These are phyloP conservation scores for Parasteatoda lunata DNA, from an alignment of 2,888 invertebrate species.

Conservation along the genomic window DNA sequence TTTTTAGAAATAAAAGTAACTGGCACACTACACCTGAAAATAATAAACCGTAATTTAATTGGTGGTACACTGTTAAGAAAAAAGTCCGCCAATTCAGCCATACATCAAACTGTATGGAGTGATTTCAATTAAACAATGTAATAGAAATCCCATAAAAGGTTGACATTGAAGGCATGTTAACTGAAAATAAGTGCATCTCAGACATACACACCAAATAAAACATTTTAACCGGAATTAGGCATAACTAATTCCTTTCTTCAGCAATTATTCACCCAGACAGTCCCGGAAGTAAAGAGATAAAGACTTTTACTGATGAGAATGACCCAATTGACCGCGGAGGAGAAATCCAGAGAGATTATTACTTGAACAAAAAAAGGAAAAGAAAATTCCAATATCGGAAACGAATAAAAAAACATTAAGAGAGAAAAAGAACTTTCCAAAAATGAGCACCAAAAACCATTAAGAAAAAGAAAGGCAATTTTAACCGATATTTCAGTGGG, in stretches of 20 bases:
- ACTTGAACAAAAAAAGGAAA: neutral
- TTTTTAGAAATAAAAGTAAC: too few species aligned
- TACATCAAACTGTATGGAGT: neutral
- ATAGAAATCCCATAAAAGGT: neutral
- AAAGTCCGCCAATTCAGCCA: neutral
- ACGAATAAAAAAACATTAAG: neutral
- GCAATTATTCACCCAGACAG: neutral
- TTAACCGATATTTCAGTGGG: conserved; percentile 1
- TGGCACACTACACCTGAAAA: too few species aligned
- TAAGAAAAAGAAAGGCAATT: neutral
- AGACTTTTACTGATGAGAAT: neutral
- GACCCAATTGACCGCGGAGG: neutral
- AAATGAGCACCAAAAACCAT: neutral
- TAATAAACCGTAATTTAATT: neutral
- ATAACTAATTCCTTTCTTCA: neutral
- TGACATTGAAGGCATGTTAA: too few species aligned
- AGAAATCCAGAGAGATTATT: neutral
- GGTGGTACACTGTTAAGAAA: neutral
- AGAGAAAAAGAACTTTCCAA: neutral
- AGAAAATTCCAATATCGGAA: neutral
- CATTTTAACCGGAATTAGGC: neutral
- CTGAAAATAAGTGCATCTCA: neutral
- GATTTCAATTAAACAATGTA: neutral
- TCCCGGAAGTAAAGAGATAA: neutral
- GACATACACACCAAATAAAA: neutral